Evolutionary conservation across 1,140 invertebrate species (phyloP).

Genomic region (Aphelenchoides fujianensis): DNA sequence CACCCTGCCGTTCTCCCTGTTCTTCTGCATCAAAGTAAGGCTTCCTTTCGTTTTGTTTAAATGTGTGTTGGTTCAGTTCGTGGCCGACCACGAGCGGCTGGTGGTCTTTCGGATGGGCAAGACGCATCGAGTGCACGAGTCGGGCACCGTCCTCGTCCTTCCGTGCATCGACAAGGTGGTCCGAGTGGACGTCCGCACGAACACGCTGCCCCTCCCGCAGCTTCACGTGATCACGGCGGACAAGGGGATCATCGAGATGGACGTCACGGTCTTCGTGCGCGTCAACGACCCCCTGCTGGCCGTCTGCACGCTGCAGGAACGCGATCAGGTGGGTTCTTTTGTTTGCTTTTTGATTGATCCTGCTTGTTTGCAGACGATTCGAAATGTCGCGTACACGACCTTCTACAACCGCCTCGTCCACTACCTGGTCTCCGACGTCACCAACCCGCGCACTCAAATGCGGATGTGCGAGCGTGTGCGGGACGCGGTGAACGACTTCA

Average conservation of each 20-base stretch:
- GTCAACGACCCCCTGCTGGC: conserved; percentile 38
- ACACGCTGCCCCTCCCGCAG: conserved; percentile 35
- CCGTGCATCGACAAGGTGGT: conserved; percentile 44
- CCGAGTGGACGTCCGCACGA: conserved; percentile 37
- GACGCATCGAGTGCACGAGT: conserved; percentile 31
- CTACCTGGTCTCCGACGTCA: conserved; percentile 30
- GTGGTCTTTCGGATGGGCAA: conserved; percentile 44
- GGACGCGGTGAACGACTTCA: conserved; percentile 40
- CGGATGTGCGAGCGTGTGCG: conserved; percentile 21
- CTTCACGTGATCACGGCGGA: conserved; percentile 44
- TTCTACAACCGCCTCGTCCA: conserved; percentile 38
- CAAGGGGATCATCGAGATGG: conserved; percentile 38
- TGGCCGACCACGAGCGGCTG: conserved; percentile 35
- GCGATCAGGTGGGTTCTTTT: conserved; percentile 33
- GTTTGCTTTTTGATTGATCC: conserved; percentile 29
- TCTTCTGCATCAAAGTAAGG: conserved; percentile 45
- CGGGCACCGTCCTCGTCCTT: conserved; percentile 40
- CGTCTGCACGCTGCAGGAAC: conserved; percentile 33
- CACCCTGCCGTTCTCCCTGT: conserved; percentile 43
- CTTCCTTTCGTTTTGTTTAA: neutral
- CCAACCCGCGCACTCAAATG: conserved; percentile 27
- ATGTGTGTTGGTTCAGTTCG: conserved; percentile 40
- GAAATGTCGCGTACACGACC: conserved; percentile 38
- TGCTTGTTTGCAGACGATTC: conserved; percentile 39
- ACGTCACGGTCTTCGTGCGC: conserved; percentile 37